A percentile compares a stretch with the other conserved stretches of the same genome.
Evolutionary conservation across 2,797 vertebrate genomes (phyloP).

Genomic region (Falco biarmicus): DNA sequence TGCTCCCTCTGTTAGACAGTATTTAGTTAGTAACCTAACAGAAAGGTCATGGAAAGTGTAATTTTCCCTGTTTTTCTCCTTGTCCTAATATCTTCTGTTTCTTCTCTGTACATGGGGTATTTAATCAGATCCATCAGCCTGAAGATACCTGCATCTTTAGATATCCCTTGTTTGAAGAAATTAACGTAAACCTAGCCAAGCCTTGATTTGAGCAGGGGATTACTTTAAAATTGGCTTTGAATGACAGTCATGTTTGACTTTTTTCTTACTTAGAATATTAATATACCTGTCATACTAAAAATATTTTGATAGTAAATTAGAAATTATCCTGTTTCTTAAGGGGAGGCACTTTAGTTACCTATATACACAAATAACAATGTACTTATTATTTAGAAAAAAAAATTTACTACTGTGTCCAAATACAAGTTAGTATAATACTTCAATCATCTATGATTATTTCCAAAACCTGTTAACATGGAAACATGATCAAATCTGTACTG

Average conservation of each 20-base stretch:
- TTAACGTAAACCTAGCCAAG: not conserved
- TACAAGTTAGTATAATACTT: not conserved
- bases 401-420: not conserved
- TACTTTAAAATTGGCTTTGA: constrained; percentile 9
- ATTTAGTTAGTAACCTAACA: not conserved
- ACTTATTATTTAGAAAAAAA: not conserved
- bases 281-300: not conserved
- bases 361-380: not conserved
- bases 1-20: not conserved
- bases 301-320: not conserved
- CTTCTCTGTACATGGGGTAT: not conserved
- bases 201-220: not conserved
- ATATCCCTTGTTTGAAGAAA: not conserved
- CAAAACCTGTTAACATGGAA: not conserved
- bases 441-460: not conserved
- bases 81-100: not conserved
- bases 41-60: not conserved
- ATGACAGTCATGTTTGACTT: not conserved
- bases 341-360: not conserved
- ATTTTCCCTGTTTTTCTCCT: not conserved
- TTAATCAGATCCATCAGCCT: constrained; percentile 4
- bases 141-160: not conserved
- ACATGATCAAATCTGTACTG: not conserved
- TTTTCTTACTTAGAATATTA: not conserved
- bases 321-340: not conserved